A percentile compares a stretch with the other conserved stretches of the same genome.
Evolutionary conservation across 2,113 vertebrate species (phyloP).

Genomic region (Poeciliopsis occidentalis): DNA sequence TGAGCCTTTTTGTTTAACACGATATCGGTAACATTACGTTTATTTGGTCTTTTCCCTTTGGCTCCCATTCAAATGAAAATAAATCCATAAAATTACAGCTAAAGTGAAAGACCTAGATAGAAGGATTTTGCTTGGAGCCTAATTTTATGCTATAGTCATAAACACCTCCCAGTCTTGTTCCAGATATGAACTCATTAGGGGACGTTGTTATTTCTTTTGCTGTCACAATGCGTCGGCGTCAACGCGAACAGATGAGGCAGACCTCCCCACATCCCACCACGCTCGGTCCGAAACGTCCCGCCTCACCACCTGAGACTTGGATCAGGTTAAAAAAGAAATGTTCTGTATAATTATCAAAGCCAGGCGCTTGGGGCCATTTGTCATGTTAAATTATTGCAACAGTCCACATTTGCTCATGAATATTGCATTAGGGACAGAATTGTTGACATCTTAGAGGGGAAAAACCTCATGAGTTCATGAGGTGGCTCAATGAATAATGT

Average conservation of each 20-base stretch:
- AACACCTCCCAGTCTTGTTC: slow-evolving; percentile 44
- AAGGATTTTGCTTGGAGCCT: slow-evolving; percentile 1
- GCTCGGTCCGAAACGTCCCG: slow-evolving; percentile 8
- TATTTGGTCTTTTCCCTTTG: neutral
- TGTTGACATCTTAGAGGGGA: neutral
- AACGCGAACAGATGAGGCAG: slow-evolving; percentile 25
- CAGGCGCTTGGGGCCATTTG: slow-evolving; percentile 11
- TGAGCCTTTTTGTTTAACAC: neutral
- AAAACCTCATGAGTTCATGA: neutral
- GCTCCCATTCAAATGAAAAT: neutral
- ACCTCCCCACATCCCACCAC: neutral
- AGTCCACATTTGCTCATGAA: slow-evolving; percentile 16
- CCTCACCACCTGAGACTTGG: slow-evolving; percentile 8
- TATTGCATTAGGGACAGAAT: slow-evolving; percentile 20
- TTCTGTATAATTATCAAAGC: slow-evolving; percentile 13
- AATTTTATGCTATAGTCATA: slow-evolving; percentile 35
- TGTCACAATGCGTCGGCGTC: slow-evolving; percentile 67
- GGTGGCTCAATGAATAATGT: neutral
- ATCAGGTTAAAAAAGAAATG: slow-evolving; percentile 8
- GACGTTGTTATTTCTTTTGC: slow-evolving; percentile 50
- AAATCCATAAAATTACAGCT: neutral
- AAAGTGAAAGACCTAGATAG: neutral
- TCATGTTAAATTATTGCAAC: slow-evolving; percentile 17
- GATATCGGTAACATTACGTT: neutral
- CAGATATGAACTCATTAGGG: slow-evolving; percentile 62